phyloP scores from a whole-genome alignment of 1,140 invertebrate species.

The Leptinotarsa lineolata region DNA sequence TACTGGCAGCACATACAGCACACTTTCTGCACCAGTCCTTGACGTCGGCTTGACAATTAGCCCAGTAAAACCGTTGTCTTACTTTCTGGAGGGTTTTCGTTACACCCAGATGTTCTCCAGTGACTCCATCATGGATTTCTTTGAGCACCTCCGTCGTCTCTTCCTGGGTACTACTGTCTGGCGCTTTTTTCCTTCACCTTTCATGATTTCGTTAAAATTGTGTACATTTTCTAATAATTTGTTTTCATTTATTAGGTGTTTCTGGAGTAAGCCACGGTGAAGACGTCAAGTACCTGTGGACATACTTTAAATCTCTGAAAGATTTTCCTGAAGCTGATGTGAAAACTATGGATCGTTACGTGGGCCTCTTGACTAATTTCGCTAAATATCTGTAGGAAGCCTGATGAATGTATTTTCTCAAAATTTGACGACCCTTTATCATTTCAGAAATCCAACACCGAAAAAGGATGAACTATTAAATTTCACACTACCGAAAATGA shows the following conservation, averaged over 20 bases:
- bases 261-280: conserved; percentile 18
- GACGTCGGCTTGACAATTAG: too few relatives aligned
- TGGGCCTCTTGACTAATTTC: conserved; percentile 13
- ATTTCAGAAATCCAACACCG: conserved; percentile 26
- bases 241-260: conserved; percentile 14
- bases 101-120: too few relatives aligned
- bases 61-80: too few relatives aligned
- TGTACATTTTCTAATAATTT: not conserved
- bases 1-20: too few relatives aligned
- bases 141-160: too few relatives aligned
- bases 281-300: conserved; percentile 23
- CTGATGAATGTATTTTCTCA: not conserved
- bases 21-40: too few relatives aligned
- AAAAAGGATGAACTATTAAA: conserved; percentile 10
- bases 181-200: too few relatives aligned
- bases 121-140: too few relatives aligned
- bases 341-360: conserved; percentile 18
- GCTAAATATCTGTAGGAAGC: conserved; percentile 20
- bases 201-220: too few relatives aligned
- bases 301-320: not conserved
- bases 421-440: not conserved
- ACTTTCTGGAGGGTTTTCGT: too few relatives aligned
- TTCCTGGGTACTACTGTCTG: too few relatives aligned
- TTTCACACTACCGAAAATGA: not conserved
- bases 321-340: conserved; percentile 13